A percentile compares a stretch with the other conserved stretches of the same genome.
phyloP scores from a whole-genome alignment of 2,797 vertebrate species.

The Limnodromus scolopaceus region DNA sequence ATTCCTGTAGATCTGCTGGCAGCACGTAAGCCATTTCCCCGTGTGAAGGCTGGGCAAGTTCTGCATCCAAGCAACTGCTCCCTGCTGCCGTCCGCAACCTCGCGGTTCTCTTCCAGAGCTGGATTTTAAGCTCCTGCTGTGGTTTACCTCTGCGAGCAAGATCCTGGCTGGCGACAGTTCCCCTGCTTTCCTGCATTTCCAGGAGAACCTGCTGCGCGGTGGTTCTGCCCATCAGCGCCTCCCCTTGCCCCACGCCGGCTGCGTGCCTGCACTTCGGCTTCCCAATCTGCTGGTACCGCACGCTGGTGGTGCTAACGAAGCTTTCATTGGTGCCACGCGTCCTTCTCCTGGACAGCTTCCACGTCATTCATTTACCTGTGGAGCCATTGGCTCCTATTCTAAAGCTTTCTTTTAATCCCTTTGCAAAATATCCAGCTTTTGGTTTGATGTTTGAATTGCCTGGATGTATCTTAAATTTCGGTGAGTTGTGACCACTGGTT shows the following conservation, averaged over 20 bases:
- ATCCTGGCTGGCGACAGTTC: neutral
- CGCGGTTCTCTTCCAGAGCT: neutral
- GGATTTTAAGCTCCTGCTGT: neutral
- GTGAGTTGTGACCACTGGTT: rapidly evolving
- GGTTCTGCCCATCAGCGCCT: neutral
- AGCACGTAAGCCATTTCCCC: neutral
- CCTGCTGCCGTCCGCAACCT: neutral
- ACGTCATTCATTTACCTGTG: neutral
- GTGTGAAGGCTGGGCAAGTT: neutral
- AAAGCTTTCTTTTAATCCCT: neutral
- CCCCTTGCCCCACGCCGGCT: rapidly evolving
- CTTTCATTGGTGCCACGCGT: neutral
- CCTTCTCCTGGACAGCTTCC: neutral
- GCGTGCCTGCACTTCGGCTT: rapidly evolving
- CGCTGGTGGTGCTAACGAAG: neutral
- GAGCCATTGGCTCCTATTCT: neutral
- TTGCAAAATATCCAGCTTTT: neutral
- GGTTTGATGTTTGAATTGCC: neutral
- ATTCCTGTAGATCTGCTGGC: neutral
- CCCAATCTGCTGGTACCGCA: rapidly evolving
- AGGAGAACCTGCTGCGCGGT: neutral
- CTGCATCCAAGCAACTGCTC: neutral
- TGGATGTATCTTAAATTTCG: neutral
- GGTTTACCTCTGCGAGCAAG: neutral
- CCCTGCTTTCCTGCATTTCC: neutral